Evolutionary conservation across 1,140 invertebrate species (phyloP), one percentile per base, ranked within the genome.

Genomic region (Portunus trituberculatus): DNA sequence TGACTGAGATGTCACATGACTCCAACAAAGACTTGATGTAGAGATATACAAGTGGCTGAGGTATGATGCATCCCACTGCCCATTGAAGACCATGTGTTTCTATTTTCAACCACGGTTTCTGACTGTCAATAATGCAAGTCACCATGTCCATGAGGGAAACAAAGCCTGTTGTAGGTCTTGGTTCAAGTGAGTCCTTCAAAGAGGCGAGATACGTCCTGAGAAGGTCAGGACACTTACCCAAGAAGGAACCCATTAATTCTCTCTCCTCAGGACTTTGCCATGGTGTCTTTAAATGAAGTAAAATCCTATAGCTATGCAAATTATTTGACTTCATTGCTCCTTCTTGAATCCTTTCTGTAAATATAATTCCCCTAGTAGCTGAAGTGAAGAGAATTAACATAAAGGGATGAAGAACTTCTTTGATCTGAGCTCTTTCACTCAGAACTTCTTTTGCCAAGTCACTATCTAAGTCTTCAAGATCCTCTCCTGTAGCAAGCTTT

Each of bases 391-490:
- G 87, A 52, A 88, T 91, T 28, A 91, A 29, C 93, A 94, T 0
- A 39, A 94, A 90, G 8, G 29, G 91, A 6, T 94, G 93, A 29
- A 86, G 48, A 32, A 32, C 89, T 6, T 46, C 76, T 84, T 25
- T 94, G 59, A 94, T 84, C 46, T 91, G 88, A 91, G n/a, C 67
- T 91, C 89, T 83, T 29, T 94, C 93, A 12, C 31, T 91, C 29
- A 25, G 10, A 20, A 59, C 31, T 10, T 89, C 46, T 46, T 82
- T 76, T 7, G 20, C 67, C 45, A 91, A 32, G 16, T 94, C 87
- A 90, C 16, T 84, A 4, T 94, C 93, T 32, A 89, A 32, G 16
- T 28, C 89, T n/a, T 88, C 76, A 25, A 88, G 25, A 48, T 48
- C 32, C 25, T n/a, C 67, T 3, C 46, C 83, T 90, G 84, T 91